A percentile compares a stretch with the other conserved stretches of the same genome.
Evolutionary conservation across 2,113 vertebrate genomes (phyloP).

Genomic region (Carlito syrichta): DNA sequence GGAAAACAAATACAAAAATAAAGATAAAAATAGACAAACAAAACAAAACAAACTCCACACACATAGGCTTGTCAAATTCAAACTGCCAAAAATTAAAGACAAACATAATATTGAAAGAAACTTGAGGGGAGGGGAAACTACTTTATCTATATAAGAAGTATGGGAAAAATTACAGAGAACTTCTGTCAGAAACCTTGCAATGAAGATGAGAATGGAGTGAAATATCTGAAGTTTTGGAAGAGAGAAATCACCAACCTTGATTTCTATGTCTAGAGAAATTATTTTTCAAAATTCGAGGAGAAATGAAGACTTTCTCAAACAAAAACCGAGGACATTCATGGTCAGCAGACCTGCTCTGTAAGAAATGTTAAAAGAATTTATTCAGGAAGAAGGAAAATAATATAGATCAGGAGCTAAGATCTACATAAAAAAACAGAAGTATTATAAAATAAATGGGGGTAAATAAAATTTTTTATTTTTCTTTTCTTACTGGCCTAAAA

Average conservation of each 20-base stretch:
- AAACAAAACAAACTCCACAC: not conserved
- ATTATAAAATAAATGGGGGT: not conserved
- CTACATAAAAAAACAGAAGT: not conserved
- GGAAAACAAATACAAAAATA: not conserved
- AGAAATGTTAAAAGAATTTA: not conserved
- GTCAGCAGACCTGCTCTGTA: not conserved
- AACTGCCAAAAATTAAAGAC: not conserved
- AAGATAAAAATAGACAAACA: not conserved
- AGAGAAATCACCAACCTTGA: not conserved
- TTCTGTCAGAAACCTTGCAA: not conserved
- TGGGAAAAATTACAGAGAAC: not conserved
- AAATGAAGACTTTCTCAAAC: not conserved
- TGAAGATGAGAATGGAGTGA: not conserved
- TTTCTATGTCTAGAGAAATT: not conserved
- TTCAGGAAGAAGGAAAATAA: not conserved
- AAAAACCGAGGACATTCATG: not conserved
- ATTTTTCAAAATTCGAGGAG: not conserved
- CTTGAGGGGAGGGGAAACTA: not conserved
- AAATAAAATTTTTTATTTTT: not conserved
- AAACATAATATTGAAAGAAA: not conserved
- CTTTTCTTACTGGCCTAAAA: not conserved
- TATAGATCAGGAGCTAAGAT: not conserved
- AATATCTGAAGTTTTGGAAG: not conserved
- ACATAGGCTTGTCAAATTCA: not conserved
- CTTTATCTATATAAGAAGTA: not conserved